These are phyloP conservation scores for Pogona vitticeps DNA, from an alignment of 2,113 vertebrate species.

Conservation along the genomic window DNA sequence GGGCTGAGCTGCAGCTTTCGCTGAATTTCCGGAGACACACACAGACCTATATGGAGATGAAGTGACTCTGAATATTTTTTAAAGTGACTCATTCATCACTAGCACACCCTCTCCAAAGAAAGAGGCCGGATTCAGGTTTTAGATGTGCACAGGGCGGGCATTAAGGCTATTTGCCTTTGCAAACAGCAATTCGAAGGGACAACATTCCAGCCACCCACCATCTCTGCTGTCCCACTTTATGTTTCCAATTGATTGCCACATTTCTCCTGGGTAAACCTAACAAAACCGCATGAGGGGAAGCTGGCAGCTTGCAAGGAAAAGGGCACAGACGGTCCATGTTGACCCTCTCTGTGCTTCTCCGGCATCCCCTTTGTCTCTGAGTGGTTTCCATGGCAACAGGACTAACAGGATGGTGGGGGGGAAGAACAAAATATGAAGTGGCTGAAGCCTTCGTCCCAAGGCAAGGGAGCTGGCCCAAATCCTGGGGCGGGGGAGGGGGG, in stretches of 20 bases:
- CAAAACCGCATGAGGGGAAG: neutral
- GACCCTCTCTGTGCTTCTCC: neutral
- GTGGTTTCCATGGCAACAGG: neutral
- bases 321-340: neutral
- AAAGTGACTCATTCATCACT: no score
- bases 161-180: no score
- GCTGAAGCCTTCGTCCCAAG: neutral
- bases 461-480: neutral
- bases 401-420: rapidly evolving
- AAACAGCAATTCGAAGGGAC: neutral
- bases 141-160: no score
- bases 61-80: no score
- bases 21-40: constrained; percentile 60
- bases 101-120: no score
- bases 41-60: neutral
- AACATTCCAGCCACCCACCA: neutral
- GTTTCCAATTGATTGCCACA: neutral
- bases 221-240: neutral
- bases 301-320: neutral
- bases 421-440: neutral
- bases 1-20: constrained; percentile 31
- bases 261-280: neutral
- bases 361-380: neutral
- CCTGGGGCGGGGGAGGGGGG: neutral
- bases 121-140: no score